Percentiles rank a stretch among this genome's conserved stretches.
Conservation (phyloP, 2,113 vertebrate genomes). For the Morone saxatilis region DNA sequence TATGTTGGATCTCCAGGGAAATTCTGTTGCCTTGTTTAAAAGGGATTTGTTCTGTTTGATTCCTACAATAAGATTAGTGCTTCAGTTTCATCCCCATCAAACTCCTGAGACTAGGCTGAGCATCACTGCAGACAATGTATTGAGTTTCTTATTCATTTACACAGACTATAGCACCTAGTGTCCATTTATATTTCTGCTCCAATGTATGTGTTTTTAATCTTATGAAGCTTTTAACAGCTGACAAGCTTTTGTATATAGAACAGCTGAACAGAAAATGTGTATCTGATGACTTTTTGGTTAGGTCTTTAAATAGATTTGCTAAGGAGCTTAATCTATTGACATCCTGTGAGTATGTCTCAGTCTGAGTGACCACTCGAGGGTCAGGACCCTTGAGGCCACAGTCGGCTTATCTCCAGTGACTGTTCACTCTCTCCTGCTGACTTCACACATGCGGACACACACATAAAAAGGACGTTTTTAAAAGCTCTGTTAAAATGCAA, state of each 20-base stretch:
- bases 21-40: conserved; percentile 29
- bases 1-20: conserved; percentile 53
- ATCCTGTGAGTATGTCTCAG: conserved; percentile 60
- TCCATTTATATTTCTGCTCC: not conserved
- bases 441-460: not conserved
- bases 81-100: not conserved
- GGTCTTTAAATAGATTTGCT: conserved; percentile 69
- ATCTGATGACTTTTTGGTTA: conserved; percentile 47
- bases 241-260: not conserved
- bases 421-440: conserved; percentile 48
- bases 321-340: conserved; percentile 73
- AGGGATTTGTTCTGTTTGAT: conserved; percentile 45
- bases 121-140: not conserved
- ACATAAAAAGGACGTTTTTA: not conserved
- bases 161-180: not conserved
- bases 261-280: conserved; percentile 25
- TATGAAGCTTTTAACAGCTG: not conserved
- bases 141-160: not conserved
- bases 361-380: conserved; percentile 62
- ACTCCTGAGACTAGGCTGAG: not conserved
- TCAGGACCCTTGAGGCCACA: conserved; percentile 52
- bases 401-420: conserved; percentile 58
- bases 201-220: not conserved
- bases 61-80: conserved; percentile 1
- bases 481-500: not conserved